Percentiles rank a stretch among this genome's conserved stretches.
Evolutionary conservation across 2,113 vertebrate species (phyloP).

Genomic region (Turnix velox): DNA sequence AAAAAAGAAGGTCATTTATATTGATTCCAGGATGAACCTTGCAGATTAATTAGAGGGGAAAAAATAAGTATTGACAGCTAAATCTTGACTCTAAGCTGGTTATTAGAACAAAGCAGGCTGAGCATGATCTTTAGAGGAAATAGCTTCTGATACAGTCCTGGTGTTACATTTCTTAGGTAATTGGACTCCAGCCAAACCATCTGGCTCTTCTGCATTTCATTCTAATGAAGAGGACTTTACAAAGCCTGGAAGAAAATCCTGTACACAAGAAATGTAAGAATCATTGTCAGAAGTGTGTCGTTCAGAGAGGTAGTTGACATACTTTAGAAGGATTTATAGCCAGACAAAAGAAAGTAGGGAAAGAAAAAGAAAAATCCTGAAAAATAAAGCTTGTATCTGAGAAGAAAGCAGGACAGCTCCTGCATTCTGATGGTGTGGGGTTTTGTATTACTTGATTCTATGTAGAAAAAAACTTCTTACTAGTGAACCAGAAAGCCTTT

Average conservation of each 20-base stretch:
- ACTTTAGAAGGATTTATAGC: not conserved
- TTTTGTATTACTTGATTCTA: not conserved
- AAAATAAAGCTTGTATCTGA: not conserved
- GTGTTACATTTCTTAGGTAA: conserved; percentile 43
- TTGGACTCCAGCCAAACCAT: conserved; percentile 49
- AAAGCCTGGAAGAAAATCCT: conserved; percentile 30
- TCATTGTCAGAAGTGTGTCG: not conserved
- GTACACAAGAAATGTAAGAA: not conserved
- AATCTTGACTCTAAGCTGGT: conserved; percentile 31
- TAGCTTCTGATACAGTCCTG: conserved; percentile 26
- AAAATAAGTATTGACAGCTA: conserved; percentile 20
- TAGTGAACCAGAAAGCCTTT: not conserved
- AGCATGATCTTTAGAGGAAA: conserved; percentile 47
- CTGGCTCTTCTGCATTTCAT: conserved; percentile 56
- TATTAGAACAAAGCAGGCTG: conserved; percentile 35
- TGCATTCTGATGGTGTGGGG: not conserved
- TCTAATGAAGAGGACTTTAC: conserved; percentile 54
- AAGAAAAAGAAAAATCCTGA: not conserved
- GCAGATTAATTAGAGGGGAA: conserved; percentile 18
- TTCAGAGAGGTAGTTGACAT: not conserved
- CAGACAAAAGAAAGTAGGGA: not conserved
- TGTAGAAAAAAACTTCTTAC: not conserved
- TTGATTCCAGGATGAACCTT: conserved; percentile 7
- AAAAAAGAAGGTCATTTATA: not conserved
- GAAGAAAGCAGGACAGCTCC: not conserved